Conservation (phyloP, 2,113 vertebrate species). For the Chascanopsetta lugubris region DNA sequence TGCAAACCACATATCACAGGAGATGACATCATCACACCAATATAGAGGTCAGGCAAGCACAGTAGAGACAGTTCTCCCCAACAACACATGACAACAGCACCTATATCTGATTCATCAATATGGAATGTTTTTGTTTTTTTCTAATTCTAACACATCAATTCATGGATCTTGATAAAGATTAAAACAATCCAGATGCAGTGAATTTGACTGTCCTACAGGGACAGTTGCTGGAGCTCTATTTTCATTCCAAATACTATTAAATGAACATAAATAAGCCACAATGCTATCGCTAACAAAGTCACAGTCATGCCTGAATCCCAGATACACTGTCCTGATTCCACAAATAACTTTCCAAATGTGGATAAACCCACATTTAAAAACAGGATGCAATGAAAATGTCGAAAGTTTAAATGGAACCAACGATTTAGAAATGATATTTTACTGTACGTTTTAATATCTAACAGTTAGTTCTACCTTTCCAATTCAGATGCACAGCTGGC, state of each 20-base stretch:
- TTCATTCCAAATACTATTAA: background rate
- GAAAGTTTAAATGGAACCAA: background rate
- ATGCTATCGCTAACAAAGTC: background rate
- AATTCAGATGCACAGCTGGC: background rate
- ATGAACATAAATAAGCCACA: background rate
- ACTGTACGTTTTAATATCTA: background rate
- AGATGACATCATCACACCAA: background rate
- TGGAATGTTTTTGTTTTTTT: too few relatives aligned
- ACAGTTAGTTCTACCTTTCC: background rate
- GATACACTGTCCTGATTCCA: background rate
- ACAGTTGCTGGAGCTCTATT: too few relatives aligned
- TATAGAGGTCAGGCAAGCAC: constrained; percentile 1
- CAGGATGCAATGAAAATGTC: background rate
- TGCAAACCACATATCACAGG: background rate
- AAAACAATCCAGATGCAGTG: background rate
- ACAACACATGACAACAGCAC: too few relatives aligned
- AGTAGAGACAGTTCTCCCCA: constrained; percentile 13
- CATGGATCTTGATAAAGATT: too few relatives aligned
- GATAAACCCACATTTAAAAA: background rate
- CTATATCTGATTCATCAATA: constrained; percentile 46
- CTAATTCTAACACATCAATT: too few relatives aligned
- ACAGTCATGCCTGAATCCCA: background rate
- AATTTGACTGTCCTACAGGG: too few relatives aligned
- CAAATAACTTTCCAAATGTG: background rate
- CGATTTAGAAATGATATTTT: background rate